A percentile compares a stretch with the other conserved stretches of the same genome.
phyloP scores from a whole-genome alignment of 2,888 invertebrate genomes.

The Drosophila colorata region DNA sequence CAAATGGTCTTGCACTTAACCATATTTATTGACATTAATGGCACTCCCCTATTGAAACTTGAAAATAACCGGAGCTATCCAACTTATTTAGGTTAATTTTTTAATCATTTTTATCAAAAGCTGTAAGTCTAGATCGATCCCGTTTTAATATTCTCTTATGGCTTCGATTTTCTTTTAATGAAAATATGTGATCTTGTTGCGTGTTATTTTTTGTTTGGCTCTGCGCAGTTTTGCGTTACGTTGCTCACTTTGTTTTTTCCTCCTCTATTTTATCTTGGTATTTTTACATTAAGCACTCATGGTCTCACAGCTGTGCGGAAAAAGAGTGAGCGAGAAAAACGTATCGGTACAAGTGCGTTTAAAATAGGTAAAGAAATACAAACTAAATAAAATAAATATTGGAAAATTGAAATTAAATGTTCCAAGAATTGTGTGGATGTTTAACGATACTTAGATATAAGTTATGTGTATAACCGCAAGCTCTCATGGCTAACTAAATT shows the following conservation, averaged over 20 bases:
- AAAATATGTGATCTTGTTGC: background rate
- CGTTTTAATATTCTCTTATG: too few relatives aligned
- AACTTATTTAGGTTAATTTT: too few relatives aligned
- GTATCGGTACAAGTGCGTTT: slow-evolving; percentile 36
- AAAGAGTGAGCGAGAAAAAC: slow-evolving; percentile 44
- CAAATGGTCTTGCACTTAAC: too few relatives aligned
- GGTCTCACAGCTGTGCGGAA: slow-evolving; percentile 27
- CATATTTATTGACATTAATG: background rate
- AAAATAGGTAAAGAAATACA: slow-evolving; percentile 16
- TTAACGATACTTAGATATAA: background rate
- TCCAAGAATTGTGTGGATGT: background rate
- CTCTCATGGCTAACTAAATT: slow-evolving; percentile 13
- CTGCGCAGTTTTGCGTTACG: background rate
- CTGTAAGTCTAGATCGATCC: too few relatives aligned
- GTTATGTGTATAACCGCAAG: slow-evolving; percentile 5
- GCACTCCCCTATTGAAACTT: background rate
- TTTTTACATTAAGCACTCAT: background rate
- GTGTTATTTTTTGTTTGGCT: background rate
- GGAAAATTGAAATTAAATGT: background rate
- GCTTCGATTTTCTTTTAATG: too few relatives aligned
- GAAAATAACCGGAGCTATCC: too few relatives aligned
- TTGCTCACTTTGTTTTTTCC: background rate
- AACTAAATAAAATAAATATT: background rate
- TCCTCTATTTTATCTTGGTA: background rate
- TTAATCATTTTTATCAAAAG: background rate